These are phyloP conservation scores for Bolinopsis microptera DNA, from an alignment of 37 sponge, comb jelly and placozoan genomes.

Conservation along the genomic window DNA sequence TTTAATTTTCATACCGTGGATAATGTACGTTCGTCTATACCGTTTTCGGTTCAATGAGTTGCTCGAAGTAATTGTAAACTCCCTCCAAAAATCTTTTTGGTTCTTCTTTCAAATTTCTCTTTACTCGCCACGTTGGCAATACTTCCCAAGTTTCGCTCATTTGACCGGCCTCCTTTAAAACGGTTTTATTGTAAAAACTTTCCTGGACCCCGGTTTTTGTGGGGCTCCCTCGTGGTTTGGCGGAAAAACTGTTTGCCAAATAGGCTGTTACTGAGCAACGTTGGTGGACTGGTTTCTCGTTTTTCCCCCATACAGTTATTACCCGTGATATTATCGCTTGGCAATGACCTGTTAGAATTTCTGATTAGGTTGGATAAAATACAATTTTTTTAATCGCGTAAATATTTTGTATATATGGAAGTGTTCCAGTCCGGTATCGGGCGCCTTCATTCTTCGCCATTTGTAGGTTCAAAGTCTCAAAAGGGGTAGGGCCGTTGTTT, in stretches of 20 bases:
- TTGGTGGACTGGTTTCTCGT: constrained; percentile 29
- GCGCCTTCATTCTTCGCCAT: too few species aligned
- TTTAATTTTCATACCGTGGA: too few species aligned
- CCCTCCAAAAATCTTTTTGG: background rate
- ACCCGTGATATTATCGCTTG: constrained; percentile 6
- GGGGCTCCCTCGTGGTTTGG: constrained; percentile 52
- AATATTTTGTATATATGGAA: too few species aligned
- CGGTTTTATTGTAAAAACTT: constrained; percentile 20
- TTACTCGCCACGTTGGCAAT: background rate
- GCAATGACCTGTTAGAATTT: background rate
- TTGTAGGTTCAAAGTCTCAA: too few species aligned
- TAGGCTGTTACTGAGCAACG: background rate
- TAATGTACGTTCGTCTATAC: too few species aligned
- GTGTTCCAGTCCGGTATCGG: too few species aligned
- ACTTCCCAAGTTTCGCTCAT: background rate
- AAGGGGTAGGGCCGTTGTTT: too few species aligned
- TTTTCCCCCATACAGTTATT: constrained; percentile 44
- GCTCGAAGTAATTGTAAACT: too few species aligned
- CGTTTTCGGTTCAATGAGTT: too few species aligned
- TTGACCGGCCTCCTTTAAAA: background rate
- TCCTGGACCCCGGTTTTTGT: constrained; percentile 20
- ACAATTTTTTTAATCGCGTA: too few species aligned
- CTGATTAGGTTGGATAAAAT: too few species aligned
- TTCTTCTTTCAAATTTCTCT: background rate
- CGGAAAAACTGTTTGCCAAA: too few species aligned